Evolutionary conservation across 2,888 invertebrate species (phyloP).

Genomic region (Pecten maximus): DNA sequence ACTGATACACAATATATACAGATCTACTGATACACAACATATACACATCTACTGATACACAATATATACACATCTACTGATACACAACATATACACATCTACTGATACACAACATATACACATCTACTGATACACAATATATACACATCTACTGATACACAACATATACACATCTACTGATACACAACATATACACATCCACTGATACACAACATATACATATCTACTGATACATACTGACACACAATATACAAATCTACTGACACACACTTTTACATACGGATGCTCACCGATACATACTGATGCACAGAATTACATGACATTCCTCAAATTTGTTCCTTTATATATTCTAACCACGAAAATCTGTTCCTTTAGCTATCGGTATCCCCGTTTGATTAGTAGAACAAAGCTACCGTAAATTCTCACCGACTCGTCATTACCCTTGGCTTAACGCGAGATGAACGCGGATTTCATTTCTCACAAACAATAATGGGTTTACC

Average conservation of each 20-base stretch:
- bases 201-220: background rate
- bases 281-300: background rate
- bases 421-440: background rate
- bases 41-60: background rate
- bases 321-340: background rate
- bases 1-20: background rate
- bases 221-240: background rate
- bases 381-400: background rate
- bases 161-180: background rate
- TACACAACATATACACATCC: background rate
- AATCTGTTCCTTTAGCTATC: background rate
- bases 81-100: background rate
- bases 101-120: background rate
- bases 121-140: background rate
- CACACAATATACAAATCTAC: background rate
- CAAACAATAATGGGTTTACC: background rate
- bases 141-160: background rate
- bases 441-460: background rate
- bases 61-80: too few relatives aligned
- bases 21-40: background rate
- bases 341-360: background rate
- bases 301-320: background rate
- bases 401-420: slow-evolving; percentile 1
- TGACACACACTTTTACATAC: too few relatives aligned
- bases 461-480: slow-evolving; percentile 1